Percentiles rank a stretch among this genome's conserved stretches.
Evolutionary conservation across 1,140 invertebrate genomes (phyloP).

Genomic region (Cherax destructor): DNA sequence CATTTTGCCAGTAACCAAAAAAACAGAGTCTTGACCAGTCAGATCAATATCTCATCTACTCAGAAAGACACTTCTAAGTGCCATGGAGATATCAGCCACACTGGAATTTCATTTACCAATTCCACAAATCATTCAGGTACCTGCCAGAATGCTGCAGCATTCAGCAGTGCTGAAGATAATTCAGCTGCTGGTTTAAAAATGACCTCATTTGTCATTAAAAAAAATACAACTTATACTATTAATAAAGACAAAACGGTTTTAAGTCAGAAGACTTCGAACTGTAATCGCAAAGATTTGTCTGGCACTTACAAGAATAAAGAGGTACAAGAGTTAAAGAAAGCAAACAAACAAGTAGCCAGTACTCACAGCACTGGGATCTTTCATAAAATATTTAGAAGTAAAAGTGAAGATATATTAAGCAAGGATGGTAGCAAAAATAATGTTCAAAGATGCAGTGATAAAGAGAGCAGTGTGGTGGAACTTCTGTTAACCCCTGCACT

Average conservation of each 20-base stretch:
- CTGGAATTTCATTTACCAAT: neutral
- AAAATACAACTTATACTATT: neutral
- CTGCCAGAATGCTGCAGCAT: neutral
- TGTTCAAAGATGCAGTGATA: neutral
- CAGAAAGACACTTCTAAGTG: neutral
- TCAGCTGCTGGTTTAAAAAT: neutral
- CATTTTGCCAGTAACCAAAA: neutral
- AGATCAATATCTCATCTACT: neutral
- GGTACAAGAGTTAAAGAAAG: neutral
- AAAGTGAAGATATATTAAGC: slow-evolving; percentile 50
- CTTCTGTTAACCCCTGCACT: slow-evolving; percentile 10
- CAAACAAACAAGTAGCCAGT: neutral
- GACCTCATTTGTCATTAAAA: neutral
- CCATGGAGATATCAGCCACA: neutral
- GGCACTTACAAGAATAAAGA: neutral
- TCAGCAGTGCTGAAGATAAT: neutral
- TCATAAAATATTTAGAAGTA: slow-evolving; percentile 59
- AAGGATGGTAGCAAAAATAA: slow-evolving; percentile 1
- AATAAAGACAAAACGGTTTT: neutral
- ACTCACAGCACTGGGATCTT: slow-evolving; percentile 21
- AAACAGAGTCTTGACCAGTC: neutral
- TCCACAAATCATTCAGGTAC: neutral
- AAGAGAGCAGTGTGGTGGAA: slow-evolving; percentile 11
- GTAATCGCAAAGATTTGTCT: neutral
- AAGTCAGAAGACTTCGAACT: neutral